Base-by-base conservation (phyloP, 2,888 invertebrate species). In the Euplexia lucipara region DNA sequence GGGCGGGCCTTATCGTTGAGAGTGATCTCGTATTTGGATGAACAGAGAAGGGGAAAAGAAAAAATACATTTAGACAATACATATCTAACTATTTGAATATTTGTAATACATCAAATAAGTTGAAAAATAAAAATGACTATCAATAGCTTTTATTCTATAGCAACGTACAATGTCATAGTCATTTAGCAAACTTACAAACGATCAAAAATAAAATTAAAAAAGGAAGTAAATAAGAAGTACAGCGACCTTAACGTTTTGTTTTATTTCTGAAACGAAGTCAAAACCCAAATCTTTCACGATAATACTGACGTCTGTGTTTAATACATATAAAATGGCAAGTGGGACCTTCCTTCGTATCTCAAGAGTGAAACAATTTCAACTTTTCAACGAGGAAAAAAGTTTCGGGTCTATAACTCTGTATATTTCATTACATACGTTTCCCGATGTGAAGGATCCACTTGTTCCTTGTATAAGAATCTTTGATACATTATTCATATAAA, bases 401-500 rank as follows among this genome's bases (percentile, higher is more conserved):
- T 67, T 57, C 8, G 58, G 53, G 48, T 53, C 47, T 18, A n/a
- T 35, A 44, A 48, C 42, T 53, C 47, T 18, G 16, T 35, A 44
- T 58, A 53, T 70, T 70, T 70, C 34, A 64, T 49, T 44, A 49
- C 34, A 18, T 44, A 12, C 39, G 35, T 41, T 26, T 26, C 34
- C 42, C 41, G 12, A 49, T 18, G 9, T 58, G 44, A 58, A 70
- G 45, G 12, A 47, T 30, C 30, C 47, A 26, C 56, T 63, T 37
- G 6, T 39, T 16, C 9, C 7, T 37, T 42, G 39, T 39, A 44
- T 37, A 18, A 32, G 34, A 32, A 44, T 49, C 16, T 63, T 63
- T 41, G 44, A 60, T 48, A 47, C 22, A 51, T 45, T 69, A 64
- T 70, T 59, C 35, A 37, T 54, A 41, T 45, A 47, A 63, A 63